Conservation (phyloP, 2,888 invertebrate genomes). For the Pyralis farinalis region DNA sequence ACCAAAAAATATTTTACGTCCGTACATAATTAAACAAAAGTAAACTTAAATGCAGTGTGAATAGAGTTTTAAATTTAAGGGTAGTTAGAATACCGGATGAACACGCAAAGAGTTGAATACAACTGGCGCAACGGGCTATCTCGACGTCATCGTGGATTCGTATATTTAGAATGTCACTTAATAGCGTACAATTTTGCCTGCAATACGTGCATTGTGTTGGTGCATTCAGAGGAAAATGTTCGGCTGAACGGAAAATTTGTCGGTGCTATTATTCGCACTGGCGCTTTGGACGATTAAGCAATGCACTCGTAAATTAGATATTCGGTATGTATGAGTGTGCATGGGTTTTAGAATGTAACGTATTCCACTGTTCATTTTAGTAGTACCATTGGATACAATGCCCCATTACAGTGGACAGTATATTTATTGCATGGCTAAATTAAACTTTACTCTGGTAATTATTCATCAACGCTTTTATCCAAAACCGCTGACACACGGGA, state of each 20-base stretch:
- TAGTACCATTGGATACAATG: no score
- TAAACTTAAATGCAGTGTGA: constrained; percentile 22
- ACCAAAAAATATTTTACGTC: constrained; percentile 23
- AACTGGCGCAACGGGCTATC: constrained; percentile 49
- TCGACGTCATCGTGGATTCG: constrained; percentile 57
- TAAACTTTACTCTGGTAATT: no score
- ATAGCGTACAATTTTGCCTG: constrained; percentile 74
- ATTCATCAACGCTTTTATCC: no score
- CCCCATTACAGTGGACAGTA: no score
- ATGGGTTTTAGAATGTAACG: constrained; percentile 2
- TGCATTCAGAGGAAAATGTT: constrained; percentile 77
- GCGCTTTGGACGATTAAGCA: constrained; percentile 71
- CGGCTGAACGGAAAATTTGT: constrained; percentile 76
- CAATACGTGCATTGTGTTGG: constrained; percentile 72
- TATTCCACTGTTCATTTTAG: background rate
- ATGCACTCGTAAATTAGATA: constrained; percentile 48
- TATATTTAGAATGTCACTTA: constrained; percentile 77
- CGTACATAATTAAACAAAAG: constrained; percentile 13
- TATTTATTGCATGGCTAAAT: no score
- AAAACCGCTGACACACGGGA: no score
- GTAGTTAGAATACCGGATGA: constrained; percentile 27
- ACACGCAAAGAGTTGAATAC: constrained; percentile 51
- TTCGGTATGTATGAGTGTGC: constrained; percentile 2
- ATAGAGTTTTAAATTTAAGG: constrained; percentile 5
- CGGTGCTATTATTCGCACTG: constrained; percentile 71